Evolutionary conservation across 2,888 invertebrate species (phyloP).

Genomic region (Cosmia trapezina): DNA sequence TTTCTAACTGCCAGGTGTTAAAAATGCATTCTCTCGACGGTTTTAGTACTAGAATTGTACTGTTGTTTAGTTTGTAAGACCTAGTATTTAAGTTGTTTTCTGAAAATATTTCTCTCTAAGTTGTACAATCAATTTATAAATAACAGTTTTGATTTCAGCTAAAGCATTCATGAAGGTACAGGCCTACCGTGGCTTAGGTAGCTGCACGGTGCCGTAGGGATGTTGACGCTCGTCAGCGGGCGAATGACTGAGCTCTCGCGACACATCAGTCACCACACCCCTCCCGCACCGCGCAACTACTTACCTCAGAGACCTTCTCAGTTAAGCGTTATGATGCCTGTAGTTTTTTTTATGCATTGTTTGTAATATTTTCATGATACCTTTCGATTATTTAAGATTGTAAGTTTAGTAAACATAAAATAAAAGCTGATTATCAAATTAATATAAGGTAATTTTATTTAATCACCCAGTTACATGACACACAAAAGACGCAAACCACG

Average conservation of each 20-base stretch:
- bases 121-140: not conserved
- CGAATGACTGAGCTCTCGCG: not conserved
- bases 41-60: too few relatives aligned
- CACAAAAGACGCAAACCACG: slow-evolving; percentile 11
- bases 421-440: slow-evolving; percentile 22
- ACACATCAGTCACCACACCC: not conserved
- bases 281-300: not conserved
- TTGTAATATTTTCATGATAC: not conserved
- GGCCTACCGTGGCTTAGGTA: not conserved
- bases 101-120: too few relatives aligned
- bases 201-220: not conserved
- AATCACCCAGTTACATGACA: slow-evolving; percentile 14
- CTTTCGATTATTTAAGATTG: not conserved
- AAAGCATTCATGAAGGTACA: not conserved
- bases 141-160: not conserved
- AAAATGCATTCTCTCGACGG: too few relatives aligned
- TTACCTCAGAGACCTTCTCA: not conserved
- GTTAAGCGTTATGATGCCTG: not conserved
- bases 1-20: too few relatives aligned
- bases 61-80: too few relatives aligned
- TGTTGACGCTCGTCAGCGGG: not conserved
- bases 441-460: slow-evolving; percentile 25
- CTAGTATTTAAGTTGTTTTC: too few relatives aligned
- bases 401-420: slow-evolving; percentile 1
- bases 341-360: not conserved